Evolutionary conservation across 2,888 invertebrate species (phyloP).

Genomic region (Andrena bicolor): DNA sequence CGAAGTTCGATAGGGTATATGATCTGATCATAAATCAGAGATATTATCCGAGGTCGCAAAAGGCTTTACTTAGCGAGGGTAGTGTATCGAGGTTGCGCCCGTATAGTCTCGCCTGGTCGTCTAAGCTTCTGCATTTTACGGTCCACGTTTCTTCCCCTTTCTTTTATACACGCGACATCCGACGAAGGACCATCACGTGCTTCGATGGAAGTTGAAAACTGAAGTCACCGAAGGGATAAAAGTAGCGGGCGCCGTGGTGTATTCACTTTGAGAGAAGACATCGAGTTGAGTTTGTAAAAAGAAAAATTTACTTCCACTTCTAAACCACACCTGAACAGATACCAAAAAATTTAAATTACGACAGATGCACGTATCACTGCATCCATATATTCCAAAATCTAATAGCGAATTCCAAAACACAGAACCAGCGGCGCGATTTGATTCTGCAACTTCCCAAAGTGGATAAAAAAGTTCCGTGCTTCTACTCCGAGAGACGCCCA

Average conservation of each 20-base stretch:
- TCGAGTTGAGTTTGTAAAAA: background rate
- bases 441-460: background rate
- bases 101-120: conserved; percentile 41
- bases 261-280: background rate
- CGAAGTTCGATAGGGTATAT: conserved; percentile 80
- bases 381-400: too few relatives aligned
- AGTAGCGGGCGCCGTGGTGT: background rate
- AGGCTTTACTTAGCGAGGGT: conserved; percentile 52
- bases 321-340: too few relatives aligned
- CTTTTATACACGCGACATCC: conserved; percentile 18
- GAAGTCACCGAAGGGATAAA: conserved; percentile 23
- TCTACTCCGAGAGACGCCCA: background rate
- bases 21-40: conserved; percentile 80
- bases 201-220: conserved; percentile 22
- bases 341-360: too few relatives aligned
- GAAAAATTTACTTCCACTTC: background rate
- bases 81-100: conserved; percentile 47
- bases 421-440: too few relatives aligned
- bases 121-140: conserved; percentile 39
- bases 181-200: conserved; percentile 32
- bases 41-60: conserved; percentile 72
- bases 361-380: too few relatives aligned
- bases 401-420: background rate
- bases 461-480: background rate
- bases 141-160: conserved; percentile 7